Conservation (phyloP, 2,113 vertebrate species). For the Danionella cerebrum region DNA sequence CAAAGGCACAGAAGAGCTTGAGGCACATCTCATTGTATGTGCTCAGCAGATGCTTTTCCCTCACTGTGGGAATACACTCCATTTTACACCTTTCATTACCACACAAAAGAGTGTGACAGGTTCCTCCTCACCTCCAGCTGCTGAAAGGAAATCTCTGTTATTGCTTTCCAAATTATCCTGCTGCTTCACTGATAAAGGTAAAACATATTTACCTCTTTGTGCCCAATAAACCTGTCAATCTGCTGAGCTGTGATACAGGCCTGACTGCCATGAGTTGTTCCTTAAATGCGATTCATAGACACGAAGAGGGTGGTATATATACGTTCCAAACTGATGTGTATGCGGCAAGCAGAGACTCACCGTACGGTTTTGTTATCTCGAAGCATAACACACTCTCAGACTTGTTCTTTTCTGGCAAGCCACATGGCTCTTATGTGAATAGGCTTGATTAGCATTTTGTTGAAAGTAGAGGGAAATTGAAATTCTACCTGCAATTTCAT, state of each 20-base stretch:
- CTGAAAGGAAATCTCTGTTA: conserved; percentile 39
- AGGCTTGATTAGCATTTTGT: neutral
- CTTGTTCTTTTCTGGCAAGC: neutral
- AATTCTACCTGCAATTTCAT: neutral
- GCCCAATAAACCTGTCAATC: conserved; percentile 46
- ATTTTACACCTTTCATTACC: conserved; percentile 45
- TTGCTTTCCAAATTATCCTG: conserved; percentile 42
- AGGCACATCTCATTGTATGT: neutral
- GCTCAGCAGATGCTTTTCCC: conserved; percentile 1
- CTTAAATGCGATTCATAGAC: conserved; percentile 47
- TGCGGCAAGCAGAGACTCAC: conserved; percentile 15
- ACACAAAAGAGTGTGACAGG: conserved; percentile 34
- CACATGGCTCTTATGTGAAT: neutral
- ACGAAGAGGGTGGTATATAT: conserved; percentile 34
- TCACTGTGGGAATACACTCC: conserved; percentile 22
- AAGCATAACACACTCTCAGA: conserved; percentile 8
- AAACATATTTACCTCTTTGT: conserved; percentile 34
- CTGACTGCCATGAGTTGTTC: conserved; percentile 25
- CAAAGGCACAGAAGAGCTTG: neutral
- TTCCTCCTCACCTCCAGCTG: conserved; percentile 33
- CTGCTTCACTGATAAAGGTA: conserved; percentile 40
- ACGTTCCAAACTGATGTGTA: conserved; percentile 40
- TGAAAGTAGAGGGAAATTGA: neutral
- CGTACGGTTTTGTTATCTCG: neutral
- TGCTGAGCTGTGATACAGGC: conserved; percentile 11